Conservation (phyloP, 2,113 vertebrate species). For the Mormyrus lacerda region DNA sequence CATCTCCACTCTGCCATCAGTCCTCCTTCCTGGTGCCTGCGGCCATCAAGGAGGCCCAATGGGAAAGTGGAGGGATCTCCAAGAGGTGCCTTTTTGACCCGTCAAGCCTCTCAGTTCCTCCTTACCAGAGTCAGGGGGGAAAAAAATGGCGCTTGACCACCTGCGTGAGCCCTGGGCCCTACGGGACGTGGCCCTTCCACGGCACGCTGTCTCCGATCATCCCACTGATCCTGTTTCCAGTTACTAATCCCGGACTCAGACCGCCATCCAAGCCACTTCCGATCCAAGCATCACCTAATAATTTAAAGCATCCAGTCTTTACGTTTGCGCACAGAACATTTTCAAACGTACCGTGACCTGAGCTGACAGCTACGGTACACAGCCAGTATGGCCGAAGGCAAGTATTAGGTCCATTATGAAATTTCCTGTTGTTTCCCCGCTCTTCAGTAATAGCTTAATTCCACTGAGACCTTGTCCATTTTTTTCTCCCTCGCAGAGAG, state of each 20-base stretch:
- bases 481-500: background rate
- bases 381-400: conserved; percentile 31
- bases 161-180: background rate
- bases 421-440: conserved; percentile 50
- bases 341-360: conserved; percentile 38
- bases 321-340: conserved; percentile 32
- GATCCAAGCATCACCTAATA: conserved; percentile 43
- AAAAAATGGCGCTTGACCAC: background rate
- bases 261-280: conserved; percentile 21
- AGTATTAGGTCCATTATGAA: conserved; percentile 43
- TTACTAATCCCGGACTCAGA: conserved; percentile 19
- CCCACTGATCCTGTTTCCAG: background rate
- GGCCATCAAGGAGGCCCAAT: background rate
- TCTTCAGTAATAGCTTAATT: conserved; percentile 38
- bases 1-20: background rate
- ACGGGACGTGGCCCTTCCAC: background rate
- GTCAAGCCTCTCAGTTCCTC: background rate
- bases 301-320: conserved; percentile 36
- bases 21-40: background rate
- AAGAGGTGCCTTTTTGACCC: background rate
- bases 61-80: background rate
- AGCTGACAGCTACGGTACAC: conserved; percentile 15
- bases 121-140: background rate
- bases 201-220: background rate
- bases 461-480: conserved; percentile 29